phyloP scores from a whole-genome alignment of 2,113 vertebrate genomes.

The Irena cyanogastra region DNA sequence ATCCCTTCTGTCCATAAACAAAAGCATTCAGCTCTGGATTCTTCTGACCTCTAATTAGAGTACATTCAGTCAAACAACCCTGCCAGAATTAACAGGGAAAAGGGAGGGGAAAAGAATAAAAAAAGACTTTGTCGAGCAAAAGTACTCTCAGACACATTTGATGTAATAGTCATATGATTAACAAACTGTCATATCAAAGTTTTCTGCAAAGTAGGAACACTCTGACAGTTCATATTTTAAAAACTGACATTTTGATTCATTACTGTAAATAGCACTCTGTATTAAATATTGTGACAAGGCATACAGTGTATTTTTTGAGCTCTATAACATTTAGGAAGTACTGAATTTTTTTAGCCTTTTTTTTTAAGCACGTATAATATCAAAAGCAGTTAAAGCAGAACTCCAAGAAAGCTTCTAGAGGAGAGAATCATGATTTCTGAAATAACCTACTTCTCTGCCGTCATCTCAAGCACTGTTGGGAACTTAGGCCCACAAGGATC shows the following conservation, averaged over 20 bases:
- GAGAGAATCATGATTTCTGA: conserved; percentile 53
- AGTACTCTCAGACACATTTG: conserved; percentile 63
- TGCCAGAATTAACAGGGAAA: conserved; percentile 48
- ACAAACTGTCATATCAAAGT: conserved; percentile 81
- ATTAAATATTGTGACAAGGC: conserved; percentile 82
- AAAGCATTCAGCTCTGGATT: background rate
- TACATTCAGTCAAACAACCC: background rate
- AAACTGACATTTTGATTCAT: conserved; percentile 83
- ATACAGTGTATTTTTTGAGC: conserved; percentile 53
- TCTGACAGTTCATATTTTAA: conserved; percentile 80
- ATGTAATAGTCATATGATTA: conserved; percentile 78
- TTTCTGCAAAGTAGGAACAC: conserved; percentile 73
- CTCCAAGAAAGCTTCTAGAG: conserved; percentile 23
- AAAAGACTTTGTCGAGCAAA: conserved; percentile 53
- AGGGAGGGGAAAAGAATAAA: conserved; percentile 44
- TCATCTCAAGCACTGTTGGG: conserved; percentile 36
- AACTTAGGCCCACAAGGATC: conserved; percentile 32
- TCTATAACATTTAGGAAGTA: conserved; percentile 64
- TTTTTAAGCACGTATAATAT: background rate
- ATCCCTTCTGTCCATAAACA: background rate
- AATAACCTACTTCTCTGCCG: conserved; percentile 5
- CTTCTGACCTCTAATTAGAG: background rate
- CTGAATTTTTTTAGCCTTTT: background rate
- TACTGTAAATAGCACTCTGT: conserved; percentile 77
- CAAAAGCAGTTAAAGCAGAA: conserved; percentile 40